Percentiles rank a stretch among this genome's conserved stretches.
Evolutionary conservation across 1,140 invertebrate genomes (phyloP).

Genomic region (Drosophila pachea): DNA sequence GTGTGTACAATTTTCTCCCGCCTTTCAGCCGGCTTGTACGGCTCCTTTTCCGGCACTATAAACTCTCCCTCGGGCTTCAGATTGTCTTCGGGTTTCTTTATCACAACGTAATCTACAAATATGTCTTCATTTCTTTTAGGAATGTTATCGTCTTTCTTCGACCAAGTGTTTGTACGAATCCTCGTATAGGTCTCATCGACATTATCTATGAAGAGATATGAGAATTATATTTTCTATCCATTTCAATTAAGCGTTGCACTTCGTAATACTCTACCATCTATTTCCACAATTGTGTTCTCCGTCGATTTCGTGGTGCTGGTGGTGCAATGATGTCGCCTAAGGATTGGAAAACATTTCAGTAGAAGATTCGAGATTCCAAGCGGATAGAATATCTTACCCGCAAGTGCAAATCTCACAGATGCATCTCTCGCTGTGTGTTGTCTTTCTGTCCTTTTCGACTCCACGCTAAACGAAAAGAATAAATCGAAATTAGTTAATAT

Average conservation of each 20-base stretch:
- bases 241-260: neutral
- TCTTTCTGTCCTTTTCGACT: conserved; percentile 79
- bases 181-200: conserved; percentile 83
- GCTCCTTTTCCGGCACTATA: conserved; percentile 79
- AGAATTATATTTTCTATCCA: neutral
- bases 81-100: conserved; percentile 84
- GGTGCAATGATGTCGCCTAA: conserved; percentile 71
- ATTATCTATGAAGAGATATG: conserved; percentile 36
- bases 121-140: conserved; percentile 79
- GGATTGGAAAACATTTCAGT: neutral
- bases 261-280: conserved; percentile 44
- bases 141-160: conserved; percentile 86
- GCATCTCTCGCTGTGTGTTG: conserved; percentile 86
- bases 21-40: conserved; percentile 64
- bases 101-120: conserved; percentile 64
- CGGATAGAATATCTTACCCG: conserved; percentile 84
- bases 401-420: conserved; percentile 94
- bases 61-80: conserved; percentile 81
- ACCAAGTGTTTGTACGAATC: conserved; percentile 89
- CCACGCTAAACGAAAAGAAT: conserved; percentile 50
- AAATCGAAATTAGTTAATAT: neutral
- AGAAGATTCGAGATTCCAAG: neutral
- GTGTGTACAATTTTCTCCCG: conserved; percentile 61
- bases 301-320: conserved; percentile 61
- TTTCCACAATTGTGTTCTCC: conserved; percentile 56